Percentiles rank a stretch among this genome's conserved stretches.
phyloP scores from a whole-genome alignment of 1,140 invertebrate genomes.

The Stegodyphus mimosarum region DNA sequence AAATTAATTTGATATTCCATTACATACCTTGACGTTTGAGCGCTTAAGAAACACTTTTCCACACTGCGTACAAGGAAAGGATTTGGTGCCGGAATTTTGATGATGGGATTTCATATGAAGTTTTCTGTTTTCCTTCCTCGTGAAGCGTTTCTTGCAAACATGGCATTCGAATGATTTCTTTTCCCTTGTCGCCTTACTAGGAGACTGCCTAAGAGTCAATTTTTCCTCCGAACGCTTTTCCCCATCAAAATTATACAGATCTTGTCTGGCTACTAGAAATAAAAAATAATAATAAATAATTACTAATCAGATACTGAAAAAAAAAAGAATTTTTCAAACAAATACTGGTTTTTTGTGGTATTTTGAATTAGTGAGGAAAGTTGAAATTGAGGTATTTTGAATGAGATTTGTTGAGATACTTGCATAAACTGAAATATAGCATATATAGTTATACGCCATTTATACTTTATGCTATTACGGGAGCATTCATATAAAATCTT shows the following conservation, averaged over 20 bases:
- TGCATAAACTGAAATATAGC: too few relatives aligned
- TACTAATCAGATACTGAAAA: too few relatives aligned
- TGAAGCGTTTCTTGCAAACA: slow-evolving; percentile 67
- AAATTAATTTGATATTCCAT: too few relatives aligned
- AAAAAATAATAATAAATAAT: not conserved
- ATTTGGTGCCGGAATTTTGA: not conserved
- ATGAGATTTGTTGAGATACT: too few relatives aligned
- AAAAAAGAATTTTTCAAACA: slow-evolving; percentile 63
- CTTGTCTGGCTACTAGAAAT: slow-evolving; percentile 30
- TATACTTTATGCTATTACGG: too few relatives aligned
- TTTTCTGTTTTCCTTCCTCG: slow-evolving; percentile 64
- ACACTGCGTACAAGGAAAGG: not conserved
- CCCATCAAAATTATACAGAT: slow-evolving; percentile 63
- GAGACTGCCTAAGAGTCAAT: slow-evolving; percentile 41
- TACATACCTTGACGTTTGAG: not conserved
- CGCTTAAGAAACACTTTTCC: not conserved
- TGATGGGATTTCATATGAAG: slow-evolving; percentile 64
- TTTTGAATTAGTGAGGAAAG: too few relatives aligned
- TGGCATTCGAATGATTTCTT: slow-evolving; percentile 66
- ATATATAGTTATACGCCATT: too few relatives aligned
- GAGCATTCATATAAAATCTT: too few relatives aligned
- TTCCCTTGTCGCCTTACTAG: slow-evolving; percentile 44
- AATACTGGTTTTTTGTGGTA: too few relatives aligned
- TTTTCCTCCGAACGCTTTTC: slow-evolving; percentile 54
- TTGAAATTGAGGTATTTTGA: too few relatives aligned